Conservation (phyloP, 1,140 invertebrate species). For the Drosophila sp. region DNA sequence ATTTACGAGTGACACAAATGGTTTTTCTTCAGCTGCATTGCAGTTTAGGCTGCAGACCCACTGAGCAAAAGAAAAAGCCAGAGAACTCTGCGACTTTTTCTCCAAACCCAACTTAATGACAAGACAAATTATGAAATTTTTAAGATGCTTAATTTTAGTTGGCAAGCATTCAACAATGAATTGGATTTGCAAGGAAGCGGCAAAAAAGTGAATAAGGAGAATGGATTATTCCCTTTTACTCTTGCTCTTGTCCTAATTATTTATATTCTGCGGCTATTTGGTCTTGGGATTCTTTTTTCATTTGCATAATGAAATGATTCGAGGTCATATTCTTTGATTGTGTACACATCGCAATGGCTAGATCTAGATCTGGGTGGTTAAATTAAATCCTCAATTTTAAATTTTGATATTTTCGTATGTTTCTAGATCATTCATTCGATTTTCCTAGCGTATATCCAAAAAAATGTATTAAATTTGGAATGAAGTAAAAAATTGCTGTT, state of each 20-base stretch:
- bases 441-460: too few species aligned
- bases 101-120: constrained; percentile 55
- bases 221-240: constrained; percentile 6
- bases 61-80: constrained; percentile 7
- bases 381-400: too few species aligned
- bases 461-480: too few species aligned
- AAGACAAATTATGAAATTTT: constrained; percentile 77
- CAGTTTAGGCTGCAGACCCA: constrained; percentile 34
- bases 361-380: too few species aligned
- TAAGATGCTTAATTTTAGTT: constrained; percentile 62
- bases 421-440: too few species aligned
- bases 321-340: neutral
- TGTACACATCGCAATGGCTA: too few species aligned
- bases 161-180: constrained; percentile 40
- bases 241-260: constrained; percentile 39
- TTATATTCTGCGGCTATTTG: constrained; percentile 44
- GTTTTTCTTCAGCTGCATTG: constrained; percentile 53
- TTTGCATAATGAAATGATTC: neutral
- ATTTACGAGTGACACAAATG: constrained; percentile 78
- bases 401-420: too few species aligned
- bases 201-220: neutral
- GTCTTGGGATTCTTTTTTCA: neutral
- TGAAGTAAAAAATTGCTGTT: too few species aligned
- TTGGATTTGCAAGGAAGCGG: neutral
- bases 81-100: neutral